Conservation (phyloP, 1,140 invertebrate genomes). For the Brachionus plicatilis region DNA sequence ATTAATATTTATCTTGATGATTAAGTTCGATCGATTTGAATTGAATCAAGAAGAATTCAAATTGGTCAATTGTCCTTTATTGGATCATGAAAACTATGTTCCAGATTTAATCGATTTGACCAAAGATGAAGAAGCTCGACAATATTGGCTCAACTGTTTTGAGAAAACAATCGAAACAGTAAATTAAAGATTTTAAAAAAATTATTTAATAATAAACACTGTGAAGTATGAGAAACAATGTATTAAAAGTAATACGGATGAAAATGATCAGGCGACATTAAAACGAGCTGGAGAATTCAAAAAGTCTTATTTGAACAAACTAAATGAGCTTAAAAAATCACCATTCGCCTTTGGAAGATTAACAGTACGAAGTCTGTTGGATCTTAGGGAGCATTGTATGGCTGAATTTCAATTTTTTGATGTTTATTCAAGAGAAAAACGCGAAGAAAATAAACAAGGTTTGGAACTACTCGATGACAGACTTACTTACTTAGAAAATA, state of each 20-base stretch:
- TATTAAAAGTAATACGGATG: conserved; percentile 68
- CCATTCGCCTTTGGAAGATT: conserved; percentile 76
- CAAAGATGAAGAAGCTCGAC: conserved; percentile 73
- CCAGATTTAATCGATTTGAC: conserved; percentile 83
- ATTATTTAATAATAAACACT: neutral
- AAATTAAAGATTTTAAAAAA: conserved; percentile 48
- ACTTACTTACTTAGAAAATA: conserved; percentile 59
- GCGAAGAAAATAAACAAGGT: conserved; percentile 65
- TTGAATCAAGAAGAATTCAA: conserved; percentile 64
- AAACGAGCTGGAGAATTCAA: conserved; percentile 74
- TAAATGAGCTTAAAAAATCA: conserved; percentile 71
- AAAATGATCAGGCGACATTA: conserved; percentile 67
- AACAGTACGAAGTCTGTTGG: conserved; percentile 78
- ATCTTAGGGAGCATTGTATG: conserved; percentile 83
- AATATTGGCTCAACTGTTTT: conserved; percentile 87
- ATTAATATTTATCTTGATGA: neutral
- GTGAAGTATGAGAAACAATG: conserved; percentile 58
- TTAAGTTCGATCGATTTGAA: conserved; percentile 63
- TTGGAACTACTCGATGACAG: conserved; percentile 58
- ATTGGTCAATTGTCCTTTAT: conserved; percentile 61
- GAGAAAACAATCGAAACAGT: conserved; percentile 65
- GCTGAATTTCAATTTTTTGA: conserved; percentile 85
- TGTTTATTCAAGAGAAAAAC: conserved; percentile 73
- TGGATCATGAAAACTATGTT: conserved; percentile 65
- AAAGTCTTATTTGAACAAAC: conserved; percentile 72